phyloP scores from a whole-genome alignment of 2,797 vertebrate species.

The Periparus ater region DNA sequence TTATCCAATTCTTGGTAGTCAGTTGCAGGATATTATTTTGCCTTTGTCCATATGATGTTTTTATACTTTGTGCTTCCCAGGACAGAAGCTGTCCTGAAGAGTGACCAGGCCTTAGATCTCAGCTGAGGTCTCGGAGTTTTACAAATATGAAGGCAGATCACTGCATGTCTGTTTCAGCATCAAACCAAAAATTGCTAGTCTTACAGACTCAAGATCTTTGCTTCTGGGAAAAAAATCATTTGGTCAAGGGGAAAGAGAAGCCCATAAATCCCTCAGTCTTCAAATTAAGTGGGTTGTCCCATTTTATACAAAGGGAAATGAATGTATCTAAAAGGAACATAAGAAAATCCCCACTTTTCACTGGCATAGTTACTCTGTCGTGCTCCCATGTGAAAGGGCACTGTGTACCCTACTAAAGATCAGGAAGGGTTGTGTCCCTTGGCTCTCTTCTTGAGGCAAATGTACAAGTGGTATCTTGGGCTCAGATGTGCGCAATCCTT shows the following conservation, averaged over 20 bases:
- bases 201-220: background rate
- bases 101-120: background rate
- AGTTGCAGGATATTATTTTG: background rate
- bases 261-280: background rate
- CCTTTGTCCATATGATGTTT: background rate
- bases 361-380: background rate
- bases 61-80: background rate
- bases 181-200: background rate
- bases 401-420: background rate
- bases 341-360: background rate
- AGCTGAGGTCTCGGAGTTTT: background rate
- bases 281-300: background rate
- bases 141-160: background rate
- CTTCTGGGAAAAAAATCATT: background rate
- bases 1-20: background rate
- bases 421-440: background rate
- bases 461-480: slow-evolving; percentile 55
- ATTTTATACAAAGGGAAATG: background rate
- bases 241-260: background rate
- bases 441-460: slow-evolving; percentile 54
- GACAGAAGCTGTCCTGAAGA: background rate
- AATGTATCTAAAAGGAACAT: background rate
- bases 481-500: slow-evolving; percentile 59
- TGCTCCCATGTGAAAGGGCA: background rate
- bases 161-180: background rate